Conservation (phyloP, 1,140 invertebrate species). For the Odontomachus brunneus region DNA sequence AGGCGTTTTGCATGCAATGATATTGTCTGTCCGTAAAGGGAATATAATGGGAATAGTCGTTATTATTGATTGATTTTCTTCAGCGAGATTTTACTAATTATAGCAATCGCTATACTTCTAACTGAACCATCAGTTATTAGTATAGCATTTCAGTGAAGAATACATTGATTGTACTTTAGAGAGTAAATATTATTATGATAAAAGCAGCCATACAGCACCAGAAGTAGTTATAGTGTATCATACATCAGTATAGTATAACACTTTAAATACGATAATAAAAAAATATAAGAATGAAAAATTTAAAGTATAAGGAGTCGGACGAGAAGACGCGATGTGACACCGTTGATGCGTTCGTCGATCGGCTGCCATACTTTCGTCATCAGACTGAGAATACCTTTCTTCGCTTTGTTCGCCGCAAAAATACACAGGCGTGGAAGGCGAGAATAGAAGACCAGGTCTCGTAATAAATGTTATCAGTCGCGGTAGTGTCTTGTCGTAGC, state of each 20-base stretch:
- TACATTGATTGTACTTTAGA: too few species aligned
- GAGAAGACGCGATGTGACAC: slow-evolving; percentile 2
- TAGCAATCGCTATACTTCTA: too few species aligned
- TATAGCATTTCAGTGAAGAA: too few species aligned
- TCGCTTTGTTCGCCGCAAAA: slow-evolving; percentile 59
- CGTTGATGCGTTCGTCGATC: slow-evolving; percentile 31
- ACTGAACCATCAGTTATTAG: too few species aligned
- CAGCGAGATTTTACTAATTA: too few species aligned
- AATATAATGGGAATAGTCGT: too few species aligned
- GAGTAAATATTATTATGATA: too few species aligned
- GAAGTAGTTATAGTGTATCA: not conserved
- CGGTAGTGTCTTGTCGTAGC: slow-evolving; percentile 67
- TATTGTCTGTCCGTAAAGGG: too few species aligned
- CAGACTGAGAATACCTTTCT: slow-evolving; percentile 45
- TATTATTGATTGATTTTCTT: too few species aligned
- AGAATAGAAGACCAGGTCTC: slow-evolving; percentile 49
- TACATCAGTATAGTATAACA: not conserved
- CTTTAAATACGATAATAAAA: not conserved
- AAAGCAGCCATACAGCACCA: too few species aligned
- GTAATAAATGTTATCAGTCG: slow-evolving; percentile 76
- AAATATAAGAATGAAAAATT: too few species aligned
- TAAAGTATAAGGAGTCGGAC: not conserved
- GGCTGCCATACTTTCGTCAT: slow-evolving; percentile 1
- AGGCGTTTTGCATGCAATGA: too few species aligned
- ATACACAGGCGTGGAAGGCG: slow-evolving; percentile 30